Percentiles rank a stretch among this genome's conserved stretches.
phyloP scores from a whole-genome alignment of 2,113 vertebrate species.

The Abramis brama region DNA sequence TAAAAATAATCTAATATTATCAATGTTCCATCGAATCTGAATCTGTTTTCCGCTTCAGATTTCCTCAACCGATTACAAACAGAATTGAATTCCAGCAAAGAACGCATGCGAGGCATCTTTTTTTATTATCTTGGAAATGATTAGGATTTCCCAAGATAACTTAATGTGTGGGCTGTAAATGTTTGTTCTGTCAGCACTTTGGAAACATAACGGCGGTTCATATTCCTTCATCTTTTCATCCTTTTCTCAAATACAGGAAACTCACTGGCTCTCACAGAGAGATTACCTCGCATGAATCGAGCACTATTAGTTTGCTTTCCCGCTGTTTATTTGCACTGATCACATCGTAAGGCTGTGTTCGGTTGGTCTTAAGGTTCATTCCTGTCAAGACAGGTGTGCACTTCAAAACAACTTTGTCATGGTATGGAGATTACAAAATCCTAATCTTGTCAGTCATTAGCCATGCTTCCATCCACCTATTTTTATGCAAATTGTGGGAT shows the following conservation, averaged over 20 bases:
- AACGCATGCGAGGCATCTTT: conserved; percentile 46
- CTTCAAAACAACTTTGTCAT: not conserved
- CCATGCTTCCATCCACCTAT: no score
- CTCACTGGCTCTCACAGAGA: conserved; percentile 23
- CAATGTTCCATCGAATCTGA: conserved; percentile 7
- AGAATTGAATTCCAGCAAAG: conserved; percentile 27
- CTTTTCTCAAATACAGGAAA: conserved; percentile 47
- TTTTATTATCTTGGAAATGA: conserved; percentile 32
- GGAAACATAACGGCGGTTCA: conserved; percentile 61
- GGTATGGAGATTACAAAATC: not conserved
- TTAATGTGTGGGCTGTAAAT: conserved; percentile 56
- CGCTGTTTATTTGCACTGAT: not conserved
- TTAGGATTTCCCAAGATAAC: conserved; percentile 55
- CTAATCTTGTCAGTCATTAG: not conserved
- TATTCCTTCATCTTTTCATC: conserved; percentile 60
- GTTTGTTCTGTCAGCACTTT: conserved; percentile 66
- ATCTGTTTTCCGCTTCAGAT: conserved; percentile 6
- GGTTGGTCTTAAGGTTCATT: not conserved
- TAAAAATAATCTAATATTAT: conserved; percentile 34
- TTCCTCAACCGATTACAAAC: conserved; percentile 27
- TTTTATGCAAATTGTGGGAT: no score
- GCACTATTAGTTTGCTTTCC: conserved; percentile 16
- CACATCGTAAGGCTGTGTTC: not conserved
- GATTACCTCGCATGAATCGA: not conserved
- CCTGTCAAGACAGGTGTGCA: not conserved